Base-by-base conservation (phyloP, 30 jellyfish, hydroid and myxozoan genomes). In the Cassiopea xamachana region DNA sequence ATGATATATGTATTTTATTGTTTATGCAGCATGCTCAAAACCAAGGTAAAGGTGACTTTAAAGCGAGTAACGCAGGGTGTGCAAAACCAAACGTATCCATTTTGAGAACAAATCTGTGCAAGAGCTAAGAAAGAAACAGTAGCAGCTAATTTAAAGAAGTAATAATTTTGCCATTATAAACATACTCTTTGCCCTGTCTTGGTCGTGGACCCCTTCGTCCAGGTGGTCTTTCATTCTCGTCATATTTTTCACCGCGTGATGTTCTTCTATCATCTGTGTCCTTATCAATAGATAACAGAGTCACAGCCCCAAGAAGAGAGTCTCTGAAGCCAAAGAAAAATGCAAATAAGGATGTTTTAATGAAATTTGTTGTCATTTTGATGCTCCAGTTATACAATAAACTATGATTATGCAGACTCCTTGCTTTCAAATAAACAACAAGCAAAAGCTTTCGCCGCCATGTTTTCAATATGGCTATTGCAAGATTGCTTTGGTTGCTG, bases 301-400 rank as follows among this genome's bases (percentile, higher is more conserved):
- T 79, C 15, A 77, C 83, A n/a, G 94, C 92, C 1, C 98, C 98
- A 15, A 94, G 86, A 15, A 94, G 77, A 2, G 98, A 94, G 86
- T 94, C 98, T 74, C 92, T 91, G 13, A 94, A 70, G 27, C 98
- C 98, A 82, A 77, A 44, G 19, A 87, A 84, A 77, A 90, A 94
- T 45, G 97, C 89, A 73, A 84, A 39, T 15, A 83, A 46, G 46
- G 81, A 67, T 1, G 94, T 58, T 44, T 51, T 82, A 60, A 93
- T 78, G 58, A 85, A 48, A 82, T 84, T 92, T 84, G 50, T 82
- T 6, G 85, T 60, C 81, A 75, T 59, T 46, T 14, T 16, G 85
- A 75, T 44, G 62, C 49, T 47, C 14, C n/a, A 1, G 12, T 1
- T 1, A 51, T 46, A 19, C 16, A 79, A 49, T 46, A 81, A 60